These are phyloP conservation scores for Rhinichthys klamathensis DNA, from an alignment of 2,113 vertebrate species.

Conservation along the genomic window DNA sequence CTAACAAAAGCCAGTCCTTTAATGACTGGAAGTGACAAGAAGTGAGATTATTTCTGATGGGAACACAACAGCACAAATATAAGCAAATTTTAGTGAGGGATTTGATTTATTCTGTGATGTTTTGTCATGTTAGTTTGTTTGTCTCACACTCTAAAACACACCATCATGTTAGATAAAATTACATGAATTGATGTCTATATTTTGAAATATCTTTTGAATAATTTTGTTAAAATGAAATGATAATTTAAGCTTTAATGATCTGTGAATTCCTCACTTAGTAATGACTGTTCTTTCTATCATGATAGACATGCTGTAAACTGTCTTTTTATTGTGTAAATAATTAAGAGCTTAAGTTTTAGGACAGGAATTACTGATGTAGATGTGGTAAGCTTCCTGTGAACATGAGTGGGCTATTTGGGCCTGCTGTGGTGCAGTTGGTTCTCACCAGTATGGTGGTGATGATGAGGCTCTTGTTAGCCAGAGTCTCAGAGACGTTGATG, in stretches of 20 bases:
- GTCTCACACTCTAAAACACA: background rate
- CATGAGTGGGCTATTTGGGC: background rate
- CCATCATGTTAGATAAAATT: background rate
- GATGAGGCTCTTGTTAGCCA: conserved; percentile 88
- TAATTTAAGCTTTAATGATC: background rate
- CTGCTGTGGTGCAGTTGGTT: conserved; percentile 5
- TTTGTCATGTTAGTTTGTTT: background rate
- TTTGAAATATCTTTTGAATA: background rate
- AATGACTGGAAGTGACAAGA: background rate
- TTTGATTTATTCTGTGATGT: background rate
- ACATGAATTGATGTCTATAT: background rate
- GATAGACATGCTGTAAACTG: background rate
- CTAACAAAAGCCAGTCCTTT: background rate
- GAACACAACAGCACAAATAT: background rate
- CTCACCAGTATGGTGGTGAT: conserved; percentile 91
- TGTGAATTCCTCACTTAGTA: background rate
- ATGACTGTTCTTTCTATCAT: background rate
- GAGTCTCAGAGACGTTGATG: conserved; percentile 83
- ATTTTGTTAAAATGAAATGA: background rate
- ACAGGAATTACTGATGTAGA: too few relatives aligned
- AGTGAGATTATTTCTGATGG: background rate
- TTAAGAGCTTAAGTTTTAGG: background rate
- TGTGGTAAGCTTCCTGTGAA: background rate
- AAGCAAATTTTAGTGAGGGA: background rate
- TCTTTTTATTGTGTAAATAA: background rate